Evolutionary conservation across 2,888 invertebrate species (phyloP), one percentile per base, ranked within the genome.

Genomic region (Calliphora vomitoria): DNA sequence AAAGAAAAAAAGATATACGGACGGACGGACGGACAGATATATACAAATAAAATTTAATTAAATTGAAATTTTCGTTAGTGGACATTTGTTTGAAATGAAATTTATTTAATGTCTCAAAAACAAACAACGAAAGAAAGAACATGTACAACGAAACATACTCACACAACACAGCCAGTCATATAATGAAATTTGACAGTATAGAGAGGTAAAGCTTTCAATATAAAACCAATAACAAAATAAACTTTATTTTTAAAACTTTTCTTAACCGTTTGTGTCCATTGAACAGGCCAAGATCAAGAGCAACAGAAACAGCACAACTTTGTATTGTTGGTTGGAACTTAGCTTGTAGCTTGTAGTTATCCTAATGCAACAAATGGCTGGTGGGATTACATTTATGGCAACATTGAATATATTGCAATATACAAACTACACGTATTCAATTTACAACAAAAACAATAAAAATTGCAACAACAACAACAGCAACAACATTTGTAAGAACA

Each of bases 41-140:
- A 75, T 76, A 47, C 79, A 89, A 88, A 82, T 82, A 79, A 85
- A 84, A 75, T 80, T 86, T 89, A 88, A 89, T 89, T 89, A 88
- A 89, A 89, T 75, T 85, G 85, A 87, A 87, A 87, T 75, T 87
- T 87, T 82, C 58, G 41, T 79, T 69, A 62, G 78, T 79, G 84
- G 81, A 84, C 87, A 87, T 84, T 79, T 87, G 81, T 81, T 79
- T 81, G 38, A 81, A 18, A 50, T 81, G 74, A 82, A 86, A 86
- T 84, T 84, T 86, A 86, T 86, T 82, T 83, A 62, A 88, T 78
- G 86, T 78, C 68, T 58, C 50, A 60, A 53, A 74, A 58, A 47
- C 55, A 53, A 66, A 53, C 71, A 18, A 1, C 1, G 25, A 11
- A 13, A 66, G 4, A 72, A 82, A 68, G 53, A 83, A 85, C 82